Evolutionary conservation across 2,797 vertebrate species (phyloP), one percentile per base, ranked within the genome.

Genomic region (Malacoctenus gilli): DNA sequence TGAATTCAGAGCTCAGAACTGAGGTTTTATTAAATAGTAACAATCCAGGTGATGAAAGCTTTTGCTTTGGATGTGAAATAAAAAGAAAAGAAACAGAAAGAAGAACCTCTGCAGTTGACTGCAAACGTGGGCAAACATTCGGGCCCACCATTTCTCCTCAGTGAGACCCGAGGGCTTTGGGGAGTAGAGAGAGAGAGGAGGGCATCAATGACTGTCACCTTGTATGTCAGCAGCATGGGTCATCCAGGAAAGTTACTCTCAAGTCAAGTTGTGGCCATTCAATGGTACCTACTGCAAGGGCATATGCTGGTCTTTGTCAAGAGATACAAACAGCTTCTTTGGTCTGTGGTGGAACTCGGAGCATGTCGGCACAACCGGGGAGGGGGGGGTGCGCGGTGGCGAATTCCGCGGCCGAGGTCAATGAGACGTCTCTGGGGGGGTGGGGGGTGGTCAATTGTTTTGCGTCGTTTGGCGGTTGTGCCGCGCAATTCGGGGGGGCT

Each of bases 211-310:
- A 68, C 53, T 79, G 68, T 84, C 74, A 71, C 85, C 86, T 66
- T 40, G 61, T 62, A 57, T 79, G 74, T 87, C 83, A 84, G 83
- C 84, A 88, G 77, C 74, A 91, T 91, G 86, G 89, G 88, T 92
- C 89, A 84, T 90, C 89, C 81, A 87, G 88, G 85, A 90, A 88
- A 79, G 87, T 89, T 92, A 91, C 89, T 90, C 87, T 91, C 91
- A 92, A 91, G 90, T 92, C 91, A 91, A 90, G 92, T 92, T 89
- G 87, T 91, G 89, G 86, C 89, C 91, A 93, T 91, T 91, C 90
- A 91, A 90, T 90, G 88, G 83, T 87, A 82, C 87, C 79, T 90
- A 87, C 85, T 88, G 87, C 87, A 90, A 91, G 88, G 85, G 87
- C 60, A 60, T 78, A 83, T 61, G 76, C 89, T 90, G 89, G 87